Evolutionary conservation across 2,113 vertebrate genomes (phyloP).

Genomic region (Vulpes lagopus): DNA sequence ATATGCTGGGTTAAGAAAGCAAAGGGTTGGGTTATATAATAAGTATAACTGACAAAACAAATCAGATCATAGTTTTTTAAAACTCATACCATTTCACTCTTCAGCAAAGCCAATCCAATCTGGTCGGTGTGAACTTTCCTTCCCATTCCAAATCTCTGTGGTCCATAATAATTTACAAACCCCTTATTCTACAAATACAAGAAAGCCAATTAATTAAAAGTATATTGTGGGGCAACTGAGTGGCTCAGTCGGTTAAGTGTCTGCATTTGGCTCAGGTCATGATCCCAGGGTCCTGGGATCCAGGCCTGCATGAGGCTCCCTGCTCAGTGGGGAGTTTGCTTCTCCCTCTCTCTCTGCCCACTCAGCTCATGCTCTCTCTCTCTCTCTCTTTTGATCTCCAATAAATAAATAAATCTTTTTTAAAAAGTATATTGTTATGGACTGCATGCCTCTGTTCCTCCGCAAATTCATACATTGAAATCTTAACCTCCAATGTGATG

Average conservation of each 20-base stretch:
- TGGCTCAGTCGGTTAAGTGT: not conserved
- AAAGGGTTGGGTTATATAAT: not conserved
- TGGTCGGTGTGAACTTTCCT: constrained; percentile 89
- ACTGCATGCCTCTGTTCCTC: not conserved
- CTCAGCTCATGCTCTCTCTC: not conserved
- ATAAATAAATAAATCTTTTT: not conserved
- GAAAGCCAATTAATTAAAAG: constrained; percentile 58
- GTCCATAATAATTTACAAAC: constrained; percentile 93
- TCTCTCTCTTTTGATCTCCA: not conserved
- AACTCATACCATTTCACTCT: constrained; percentile 89
- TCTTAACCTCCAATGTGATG: not conserved
- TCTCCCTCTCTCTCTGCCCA: not conserved
- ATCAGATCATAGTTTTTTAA: not conserved
- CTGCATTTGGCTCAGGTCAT: not conserved
- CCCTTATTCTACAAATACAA: constrained; percentile 87
- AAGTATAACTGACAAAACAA: not conserved
- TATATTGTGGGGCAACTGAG: not conserved
- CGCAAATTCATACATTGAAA: not conserved
- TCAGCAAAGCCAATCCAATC: constrained; percentile 92
- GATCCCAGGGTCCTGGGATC: not conserved
- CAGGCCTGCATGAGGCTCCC: not conserved
- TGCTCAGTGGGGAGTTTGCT: not conserved
- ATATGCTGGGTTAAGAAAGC: not conserved
- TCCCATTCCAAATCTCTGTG: constrained; percentile 91
- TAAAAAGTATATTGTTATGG: not conserved